These are phyloP conservation scores for Volucella inanis DNA, from an alignment of 2,888 invertebrate species.

Conservation along the genomic window DNA sequence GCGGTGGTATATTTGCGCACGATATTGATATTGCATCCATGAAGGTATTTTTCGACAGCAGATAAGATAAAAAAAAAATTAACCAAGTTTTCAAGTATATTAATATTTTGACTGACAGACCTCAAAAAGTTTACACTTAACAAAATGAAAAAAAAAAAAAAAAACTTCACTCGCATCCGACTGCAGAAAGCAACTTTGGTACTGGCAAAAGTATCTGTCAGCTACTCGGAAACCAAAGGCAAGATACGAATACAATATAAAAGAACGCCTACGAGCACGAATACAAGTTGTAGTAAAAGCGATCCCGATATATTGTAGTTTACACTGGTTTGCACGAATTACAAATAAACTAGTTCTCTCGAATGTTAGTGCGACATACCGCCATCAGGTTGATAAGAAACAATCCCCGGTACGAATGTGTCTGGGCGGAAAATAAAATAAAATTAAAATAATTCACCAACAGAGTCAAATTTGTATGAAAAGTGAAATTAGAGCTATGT, in stretches of 20 bases:
- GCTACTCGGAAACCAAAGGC: background rate
- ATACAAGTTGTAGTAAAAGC: constrained; percentile 1
- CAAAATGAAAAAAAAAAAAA: constrained; percentile 17
- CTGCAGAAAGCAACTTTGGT: background rate
- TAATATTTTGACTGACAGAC: constrained; percentile 5
- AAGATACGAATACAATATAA: background rate
- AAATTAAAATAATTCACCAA: constrained; percentile 20
- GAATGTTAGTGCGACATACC: constrained; percentile 5
- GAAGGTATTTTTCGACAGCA: constrained; percentile 1
- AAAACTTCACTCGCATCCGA: constrained; percentile 2
- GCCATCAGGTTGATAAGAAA: constrained; percentile 43
- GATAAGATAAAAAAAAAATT: constrained; percentile 46
- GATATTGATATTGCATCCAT: constrained; percentile 15
- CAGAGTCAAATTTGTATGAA: constrained; percentile 5
- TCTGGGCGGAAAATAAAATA: constrained; percentile 11
- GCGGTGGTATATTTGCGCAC: constrained; percentile 22
- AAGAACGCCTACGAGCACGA: background rate
- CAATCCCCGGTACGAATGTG: background rate
- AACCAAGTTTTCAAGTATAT: constrained; percentile 3
- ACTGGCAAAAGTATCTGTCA: constrained; percentile 2
- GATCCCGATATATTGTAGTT: constrained; percentile 1
- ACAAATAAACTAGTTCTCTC: background rate
- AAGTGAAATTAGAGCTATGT: background rate
- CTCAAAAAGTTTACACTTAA: constrained; percentile 7
- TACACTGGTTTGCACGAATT: constrained; percentile 32